These are phyloP conservation scores for Gari tellinella DNA, from an alignment of 2,888 invertebrate species.

Conservation along the genomic window DNA sequence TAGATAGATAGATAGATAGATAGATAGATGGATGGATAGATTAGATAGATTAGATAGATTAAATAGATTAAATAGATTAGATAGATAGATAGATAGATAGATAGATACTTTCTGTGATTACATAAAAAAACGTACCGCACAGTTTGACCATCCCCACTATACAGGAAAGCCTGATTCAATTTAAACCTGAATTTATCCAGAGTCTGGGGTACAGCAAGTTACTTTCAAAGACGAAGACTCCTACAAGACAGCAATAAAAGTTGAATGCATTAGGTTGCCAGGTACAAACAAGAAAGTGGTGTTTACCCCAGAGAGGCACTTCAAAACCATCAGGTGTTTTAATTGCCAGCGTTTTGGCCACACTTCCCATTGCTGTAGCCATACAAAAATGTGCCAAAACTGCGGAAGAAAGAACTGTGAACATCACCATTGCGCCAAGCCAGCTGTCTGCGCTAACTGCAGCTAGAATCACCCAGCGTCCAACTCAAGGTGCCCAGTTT, in stretches of 20 bases:
- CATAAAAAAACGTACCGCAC: background rate
- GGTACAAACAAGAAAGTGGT: background rate
- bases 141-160: background rate
- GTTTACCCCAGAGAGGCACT: background rate
- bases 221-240: background rate
- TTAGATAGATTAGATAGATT: too few relatives aligned
- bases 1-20: too few relatives aligned
- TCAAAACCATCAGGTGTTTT: background rate
- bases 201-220: constrained; percentile 1
- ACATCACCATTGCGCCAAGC: background rate
- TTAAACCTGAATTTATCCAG: background rate
- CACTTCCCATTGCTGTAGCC: background rate
- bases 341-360: background rate
- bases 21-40: too few relatives aligned
- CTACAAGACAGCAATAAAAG: background rate
- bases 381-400: background rate
- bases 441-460: background rate
- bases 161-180: background rate
- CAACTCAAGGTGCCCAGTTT: background rate
- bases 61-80: too few relatives aligned
- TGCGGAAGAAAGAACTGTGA: background rate
- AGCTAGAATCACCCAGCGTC: background rate
- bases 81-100: too few relatives aligned
- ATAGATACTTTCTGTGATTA: background rate
- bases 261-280: background rate